Evolutionary conservation across 2,888 invertebrate genomes (phyloP), one percentile per base, ranked within the genome.

Genomic region (Helobdella robusta): DNA sequence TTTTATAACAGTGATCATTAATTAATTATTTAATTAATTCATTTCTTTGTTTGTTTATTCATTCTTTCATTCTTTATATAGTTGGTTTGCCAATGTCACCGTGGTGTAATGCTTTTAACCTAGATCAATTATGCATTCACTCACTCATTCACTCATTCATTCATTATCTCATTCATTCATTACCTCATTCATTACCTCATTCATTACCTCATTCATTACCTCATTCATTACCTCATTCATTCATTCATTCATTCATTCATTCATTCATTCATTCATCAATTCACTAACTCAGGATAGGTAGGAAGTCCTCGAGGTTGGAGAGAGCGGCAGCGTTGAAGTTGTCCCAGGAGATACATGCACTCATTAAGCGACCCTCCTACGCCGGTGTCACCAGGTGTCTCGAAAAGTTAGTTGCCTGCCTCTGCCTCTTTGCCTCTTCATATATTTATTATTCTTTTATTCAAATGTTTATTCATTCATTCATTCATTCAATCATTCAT

Each of bases 271-370:
- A 56, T 8, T 25, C 6, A 56, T 28, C 32, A 58, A 18, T 25
- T 18, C 28, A 8, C 8, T 8, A 18, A 4, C 6, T 28, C 58
- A 89, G 89, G 91, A 91, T 94, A 80, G 98, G 98, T 34, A 91
- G 93, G 79, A 95, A 97, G 77, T 97, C 97, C 0, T 93, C 95
- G 0, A 84, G 95, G 52, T 81, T 97, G 59, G 91, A 97, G 20
- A 85, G 93, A 68, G 93, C 93, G 8, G 97, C 97, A 0, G 95
- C 95, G 0, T 86, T 94, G 35, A 97, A 97, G 80, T 80, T 98
- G n/a, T 91, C 93, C 0, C 91, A 92, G 74, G 98, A 99, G 80
- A 80, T 99, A 59, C 91, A 92, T 80, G 87, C 86, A 73, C 95
- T 98, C 94, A 87, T 97, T 70, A 76, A 80, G 44, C 83, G 89